These are phyloP conservation scores for Andrena bucephala DNA, from an alignment of 2,888 invertebrate species.

Conservation along the genomic window DNA sequence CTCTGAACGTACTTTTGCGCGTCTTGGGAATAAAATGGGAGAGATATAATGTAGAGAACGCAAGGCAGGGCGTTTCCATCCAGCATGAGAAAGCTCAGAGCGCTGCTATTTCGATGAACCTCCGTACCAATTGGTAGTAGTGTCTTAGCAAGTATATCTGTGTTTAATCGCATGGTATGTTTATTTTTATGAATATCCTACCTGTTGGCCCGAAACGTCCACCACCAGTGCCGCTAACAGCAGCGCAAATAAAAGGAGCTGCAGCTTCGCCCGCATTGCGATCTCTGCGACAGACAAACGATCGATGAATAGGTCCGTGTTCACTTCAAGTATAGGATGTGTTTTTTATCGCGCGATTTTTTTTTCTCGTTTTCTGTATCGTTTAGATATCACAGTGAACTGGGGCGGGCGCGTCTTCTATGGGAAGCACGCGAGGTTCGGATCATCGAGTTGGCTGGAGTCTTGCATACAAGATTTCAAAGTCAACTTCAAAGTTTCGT, in stretches of 20 bases:
- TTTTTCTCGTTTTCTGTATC: not conserved
- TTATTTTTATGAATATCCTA: constrained; percentile 4
- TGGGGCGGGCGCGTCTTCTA: not conserved
- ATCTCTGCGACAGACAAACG: constrained; percentile 66
- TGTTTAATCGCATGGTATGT: not conserved
- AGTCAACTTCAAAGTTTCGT: too few species aligned
- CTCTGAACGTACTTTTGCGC: not conserved
- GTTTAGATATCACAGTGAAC: too few species aligned
- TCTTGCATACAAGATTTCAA: too few species aligned
- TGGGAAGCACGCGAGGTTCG: too few species aligned
- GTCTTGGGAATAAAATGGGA: not conserved
- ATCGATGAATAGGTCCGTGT: constrained; percentile 33
- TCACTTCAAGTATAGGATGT: not conserved
- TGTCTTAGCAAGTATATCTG: too few species aligned
- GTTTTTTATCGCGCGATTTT: not conserved
- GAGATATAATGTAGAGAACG: too few species aligned
- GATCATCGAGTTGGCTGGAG: too few species aligned
- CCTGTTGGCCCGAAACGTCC: constrained; percentile 56
- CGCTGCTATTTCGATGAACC: too few species aligned
- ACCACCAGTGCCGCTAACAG: constrained; percentile 74
- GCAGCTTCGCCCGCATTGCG: constrained; percentile 79
- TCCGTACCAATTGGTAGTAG: too few species aligned
- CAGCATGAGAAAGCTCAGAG: too few species aligned
- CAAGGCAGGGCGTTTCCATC: too few species aligned
- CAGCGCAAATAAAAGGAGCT: constrained; percentile 78